Base-by-base conservation (phyloP, 64 coral and sea anemone species). In the Montipora capricornis region DNA sequence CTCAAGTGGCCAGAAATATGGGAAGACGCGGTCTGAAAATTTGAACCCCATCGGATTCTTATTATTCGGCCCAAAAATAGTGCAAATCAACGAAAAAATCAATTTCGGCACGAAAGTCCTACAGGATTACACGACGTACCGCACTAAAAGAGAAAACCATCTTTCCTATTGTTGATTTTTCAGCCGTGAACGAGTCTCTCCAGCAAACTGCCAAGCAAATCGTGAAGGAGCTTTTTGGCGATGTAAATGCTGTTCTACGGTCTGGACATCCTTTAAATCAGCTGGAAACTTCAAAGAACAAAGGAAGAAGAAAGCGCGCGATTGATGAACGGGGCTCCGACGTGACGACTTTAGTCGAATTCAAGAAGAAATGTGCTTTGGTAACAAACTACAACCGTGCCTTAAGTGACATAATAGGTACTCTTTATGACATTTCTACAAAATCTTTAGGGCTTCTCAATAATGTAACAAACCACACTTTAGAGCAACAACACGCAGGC, bases 281-380 rank as follows among this genome's bases (percentile, higher is more conserved):
- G 24, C 6, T 62, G 16, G 1, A 5, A 3, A 46, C 71, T 19
- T 2, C 87, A 11, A 6, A 89, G 37, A 7, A 7, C 15, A 77
- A 76, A 53, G 50, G 13, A 37, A 76, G 87, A 77, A 45, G 5
- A 46, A 74, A 45, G 24, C 87, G 87, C 10, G 12, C 87, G 6
- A 9, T 89, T 77, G 87, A 89, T 37, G 71, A 89, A 62, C 5
- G 12, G 13, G 6, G 12, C 5, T 45, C 73, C 19, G 55, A 82
- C 44, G 80, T 62, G 12, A 26, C 75, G 4, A 17, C 20, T 45
- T 49, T 93, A 17, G 45, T 88, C 9, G 48, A 89, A 13, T 93
- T 80, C 4, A 87, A 93, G 22, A 87, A 16, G 50, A 93, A 93
- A 80, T 93, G 92, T 75, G 87, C 92, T 9, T 14, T 88, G 20